Evolutionary conservation across 2,797 vertebrate genomes (phyloP).

Genomic region (Crax fasciolata): DNA sequence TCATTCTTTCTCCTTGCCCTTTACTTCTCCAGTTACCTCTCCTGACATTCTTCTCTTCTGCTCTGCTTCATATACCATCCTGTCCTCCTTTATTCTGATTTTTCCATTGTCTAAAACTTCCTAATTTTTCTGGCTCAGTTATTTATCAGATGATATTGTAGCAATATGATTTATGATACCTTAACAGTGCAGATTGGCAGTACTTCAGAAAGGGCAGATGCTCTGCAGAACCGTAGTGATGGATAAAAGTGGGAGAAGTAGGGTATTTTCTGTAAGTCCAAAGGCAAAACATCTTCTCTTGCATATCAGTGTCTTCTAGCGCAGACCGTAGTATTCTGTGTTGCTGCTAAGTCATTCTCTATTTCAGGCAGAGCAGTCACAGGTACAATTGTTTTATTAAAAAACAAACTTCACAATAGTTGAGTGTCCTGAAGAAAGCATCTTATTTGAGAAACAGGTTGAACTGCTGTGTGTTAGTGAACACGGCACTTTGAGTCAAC

Average conservation of each 20-base stretch:
- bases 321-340: neutral
- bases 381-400: neutral
- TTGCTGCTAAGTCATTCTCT: neutral
- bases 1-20: neutral
- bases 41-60: neutral
- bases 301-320: neutral
- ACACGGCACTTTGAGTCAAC: neutral
- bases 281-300: neutral
- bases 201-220: neutral
- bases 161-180: neutral
- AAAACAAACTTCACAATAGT: neutral
- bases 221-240: neutral
- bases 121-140: neutral
- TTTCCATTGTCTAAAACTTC: neutral
- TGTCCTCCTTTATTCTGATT: neutral
- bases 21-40: neutral
- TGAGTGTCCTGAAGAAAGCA: neutral
- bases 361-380: neutral
- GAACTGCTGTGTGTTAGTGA: neutral
- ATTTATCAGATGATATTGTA: neutral
- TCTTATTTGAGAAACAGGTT: conserved; percentile 14
- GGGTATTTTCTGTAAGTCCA: conserved; percentile 10
- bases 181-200: neutral
- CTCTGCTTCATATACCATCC: neutral
- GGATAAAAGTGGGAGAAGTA: neutral